phyloP scores from a whole-genome alignment of 2,888 invertebrate genomes.

The Gandaritis pyraliata region DNA sequence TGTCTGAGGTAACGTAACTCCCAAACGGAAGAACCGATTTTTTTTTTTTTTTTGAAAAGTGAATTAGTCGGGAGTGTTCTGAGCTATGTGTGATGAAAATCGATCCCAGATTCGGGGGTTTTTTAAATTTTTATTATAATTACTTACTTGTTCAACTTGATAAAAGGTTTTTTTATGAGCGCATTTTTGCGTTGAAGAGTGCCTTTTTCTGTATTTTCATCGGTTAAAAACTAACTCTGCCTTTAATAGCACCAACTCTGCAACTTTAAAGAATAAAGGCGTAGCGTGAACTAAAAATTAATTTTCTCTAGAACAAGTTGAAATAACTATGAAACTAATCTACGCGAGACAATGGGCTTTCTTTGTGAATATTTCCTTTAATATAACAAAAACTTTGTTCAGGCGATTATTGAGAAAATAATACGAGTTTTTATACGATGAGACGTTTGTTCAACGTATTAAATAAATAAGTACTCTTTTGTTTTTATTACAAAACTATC shows the following conservation, averaged over 20 bases:
- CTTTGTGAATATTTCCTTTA: slow-evolving; percentile 47
- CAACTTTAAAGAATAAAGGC: slow-evolving; percentile 41
- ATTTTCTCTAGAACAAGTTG: slow-evolving; percentile 65
- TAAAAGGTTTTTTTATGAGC: too few species aligned
- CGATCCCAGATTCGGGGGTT: too few species aligned
- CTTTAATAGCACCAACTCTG: slow-evolving; percentile 19
- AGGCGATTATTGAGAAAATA: slow-evolving; percentile 35
- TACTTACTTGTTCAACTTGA: too few species aligned
- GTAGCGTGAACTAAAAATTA: slow-evolving; percentile 56
- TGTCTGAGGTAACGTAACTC: too few species aligned
- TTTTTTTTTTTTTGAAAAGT: too few species aligned
- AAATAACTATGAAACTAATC: slow-evolving; percentile 72
- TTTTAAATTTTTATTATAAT: too few species aligned
- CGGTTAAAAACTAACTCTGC: too few species aligned
- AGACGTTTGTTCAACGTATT: slow-evolving; percentile 10
- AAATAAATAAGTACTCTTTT: slow-evolving; percentile 8
- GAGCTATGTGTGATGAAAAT: too few species aligned
- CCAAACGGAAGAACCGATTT: too few species aligned
- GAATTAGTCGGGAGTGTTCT: too few species aligned
- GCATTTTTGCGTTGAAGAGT: too few species aligned
- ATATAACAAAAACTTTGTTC: slow-evolving; percentile 38
- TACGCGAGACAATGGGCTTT: slow-evolving; percentile 55
- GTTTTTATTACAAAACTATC: slow-evolving; percentile 4
- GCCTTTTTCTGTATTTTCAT: too few species aligned
- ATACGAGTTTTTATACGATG: slow-evolving; percentile 14